Percentiles rank a stretch among this genome's conserved stretches.
These are phyloP conservation scores for Desmophyllum pertusum DNA, from an alignment of 92 coral and sea anemone species.

Conservation along the genomic window DNA sequence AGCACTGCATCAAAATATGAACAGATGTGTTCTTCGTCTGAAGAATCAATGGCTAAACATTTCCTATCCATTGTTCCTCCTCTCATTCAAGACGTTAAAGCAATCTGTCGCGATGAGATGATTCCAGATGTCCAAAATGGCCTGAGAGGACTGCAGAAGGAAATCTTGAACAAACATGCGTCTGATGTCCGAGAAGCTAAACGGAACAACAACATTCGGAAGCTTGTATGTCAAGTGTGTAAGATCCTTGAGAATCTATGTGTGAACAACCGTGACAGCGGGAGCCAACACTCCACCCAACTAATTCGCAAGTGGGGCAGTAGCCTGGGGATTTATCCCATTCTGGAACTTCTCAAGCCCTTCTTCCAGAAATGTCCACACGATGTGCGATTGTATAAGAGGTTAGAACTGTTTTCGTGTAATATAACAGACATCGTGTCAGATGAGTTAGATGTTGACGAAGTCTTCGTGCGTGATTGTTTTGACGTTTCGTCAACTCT, in stretches of 20 bases:
- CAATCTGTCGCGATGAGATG: neutral
- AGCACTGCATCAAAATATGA: neutral
- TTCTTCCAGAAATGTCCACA: neutral
- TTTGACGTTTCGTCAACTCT: conserved; percentile 4
- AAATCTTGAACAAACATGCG: neutral
- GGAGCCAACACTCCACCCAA: neutral
- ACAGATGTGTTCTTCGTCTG: neutral
- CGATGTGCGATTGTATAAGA: neutral
- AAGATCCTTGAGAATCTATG: conserved; percentile 9
- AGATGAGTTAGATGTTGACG: neutral
- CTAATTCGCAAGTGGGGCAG: neutral
- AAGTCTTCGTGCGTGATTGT: neutral
- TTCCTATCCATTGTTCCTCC: neutral
- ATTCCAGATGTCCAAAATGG: conserved; percentile 12
- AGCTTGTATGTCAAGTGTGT: neutral
- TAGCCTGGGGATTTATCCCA: neutral
- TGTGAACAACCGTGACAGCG: neutral
- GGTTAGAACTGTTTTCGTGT: conserved; percentile 2
- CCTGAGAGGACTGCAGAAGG: neutral
- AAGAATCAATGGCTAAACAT: neutral
- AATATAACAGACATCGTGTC: neutral
- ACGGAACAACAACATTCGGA: neutral
- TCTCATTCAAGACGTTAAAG: conserved; percentile 18
- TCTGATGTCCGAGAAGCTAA: neutral
- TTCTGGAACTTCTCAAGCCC: conserved; percentile 9